Base-by-base conservation (phyloP, 2,888 invertebrate genomes). In the Rhorus exstirpatorius region DNA sequence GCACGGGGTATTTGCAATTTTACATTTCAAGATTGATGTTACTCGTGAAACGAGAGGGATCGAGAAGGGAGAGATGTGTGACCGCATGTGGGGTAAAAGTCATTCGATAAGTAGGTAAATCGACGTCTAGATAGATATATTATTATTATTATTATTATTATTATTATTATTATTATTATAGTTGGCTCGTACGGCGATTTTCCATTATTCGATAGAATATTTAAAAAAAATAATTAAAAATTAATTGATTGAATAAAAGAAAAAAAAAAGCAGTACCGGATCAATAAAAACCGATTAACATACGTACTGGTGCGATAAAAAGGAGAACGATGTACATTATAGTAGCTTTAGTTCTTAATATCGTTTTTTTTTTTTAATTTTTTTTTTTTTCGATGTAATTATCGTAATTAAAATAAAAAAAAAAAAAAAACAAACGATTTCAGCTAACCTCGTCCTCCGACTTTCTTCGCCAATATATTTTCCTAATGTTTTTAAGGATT, bases 341-440 rank as follows among this genome's bases (percentile, higher is more conserved):
- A 61, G 53, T 68, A 78, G 67, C 53, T 3, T 46, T 81, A 79
- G 75, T 76, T 60, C 70, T 65, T 76, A 61, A 77, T 74, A 87
- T 89, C 87, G 85, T 51, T 51, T 19, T 44, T 63, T 63, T 60
- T 53, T 68, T 68, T n/a, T n/a, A n/a, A n/a, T n/a, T n/a, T n/a
- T n/a, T n/a, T 70, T 53, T 26, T 61, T 53, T 63, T 58, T 65
- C 67, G 75, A 87, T 88, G 86, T 89, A 89, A 84, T 77, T n/a
- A n/a, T 60, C 83, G 86, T 89, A 88, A 89, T 87, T 88, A 85
- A 89, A 89, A 89, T 89, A 89, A 88, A 88, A 84, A 81, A 61
- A 86, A 88, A 88, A 88, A 89, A 88, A 88, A 88, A 85, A 82
- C 61, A 85, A 86, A 51, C 68, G 51, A 79, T 79, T 79, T 75